Evolutionary conservation across 2,888 invertebrate genomes (phyloP).

Genomic region (Flexamia atlantica): DNA sequence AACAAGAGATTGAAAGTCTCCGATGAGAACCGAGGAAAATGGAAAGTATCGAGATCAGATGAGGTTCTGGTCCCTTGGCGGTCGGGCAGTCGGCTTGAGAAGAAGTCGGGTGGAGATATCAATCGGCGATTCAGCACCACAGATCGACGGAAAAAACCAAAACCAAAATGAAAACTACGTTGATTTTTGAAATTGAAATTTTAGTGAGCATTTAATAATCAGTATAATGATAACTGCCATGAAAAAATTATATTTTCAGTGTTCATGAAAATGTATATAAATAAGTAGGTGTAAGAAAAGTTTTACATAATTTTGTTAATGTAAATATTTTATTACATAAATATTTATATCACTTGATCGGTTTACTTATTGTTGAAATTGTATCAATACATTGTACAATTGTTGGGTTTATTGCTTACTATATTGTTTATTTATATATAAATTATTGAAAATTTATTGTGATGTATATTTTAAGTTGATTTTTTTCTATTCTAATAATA

Average conservation of each 20-base stretch:
- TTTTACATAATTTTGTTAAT: not conserved
- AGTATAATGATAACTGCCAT: conserved; percentile 48
- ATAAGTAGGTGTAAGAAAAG: not conserved
- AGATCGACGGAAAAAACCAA: conserved; percentile 66
- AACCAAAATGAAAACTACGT: conserved; percentile 63
- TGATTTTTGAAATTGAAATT: conserved; percentile 6
- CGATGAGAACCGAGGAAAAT: conserved; percentile 60
- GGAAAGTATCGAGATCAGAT: conserved; percentile 57
- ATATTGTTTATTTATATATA: conserved; percentile 31
- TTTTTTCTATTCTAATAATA: not conserved
- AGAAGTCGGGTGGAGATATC: conserved; percentile 63
- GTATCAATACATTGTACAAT: not conserved
- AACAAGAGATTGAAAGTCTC: conserved; percentile 64
- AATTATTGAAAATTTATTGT: conserved; percentile 33
- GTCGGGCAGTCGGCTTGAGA: conserved; percentile 62
- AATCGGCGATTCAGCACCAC: conserved; percentile 61
- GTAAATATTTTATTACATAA: conserved; percentile 25
- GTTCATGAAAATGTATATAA: conserved; percentile 31
- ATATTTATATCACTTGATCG: conserved; percentile 9
- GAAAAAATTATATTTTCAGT: conserved; percentile 17
- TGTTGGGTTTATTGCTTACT: conserved; percentile 9
- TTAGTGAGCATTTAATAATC: conserved; percentile 32
- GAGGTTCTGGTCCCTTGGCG: conserved; percentile 61
- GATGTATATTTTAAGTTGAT: not conserved
- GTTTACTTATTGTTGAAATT: conserved; percentile 20